These are phyloP conservation scores for Elgaria multicarinata DNA, from an alignment of 2,113 vertebrate species.

Conservation along the genomic window DNA sequence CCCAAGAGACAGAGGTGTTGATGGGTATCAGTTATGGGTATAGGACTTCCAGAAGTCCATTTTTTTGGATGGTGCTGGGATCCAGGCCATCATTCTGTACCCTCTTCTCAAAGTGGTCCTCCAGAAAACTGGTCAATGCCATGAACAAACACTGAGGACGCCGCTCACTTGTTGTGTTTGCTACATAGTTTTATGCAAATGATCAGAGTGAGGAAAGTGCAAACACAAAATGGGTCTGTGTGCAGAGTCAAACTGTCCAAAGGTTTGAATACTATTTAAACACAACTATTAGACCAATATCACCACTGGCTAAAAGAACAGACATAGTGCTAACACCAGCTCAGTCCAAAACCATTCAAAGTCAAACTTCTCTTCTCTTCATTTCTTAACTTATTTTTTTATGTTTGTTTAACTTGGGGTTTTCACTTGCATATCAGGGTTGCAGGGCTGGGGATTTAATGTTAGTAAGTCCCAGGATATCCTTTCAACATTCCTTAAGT, in stretches of 20 bases:
- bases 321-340: neutral
- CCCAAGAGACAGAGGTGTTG: neutral
- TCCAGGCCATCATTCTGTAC: neutral
- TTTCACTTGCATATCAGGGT: neutral
- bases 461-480: neutral
- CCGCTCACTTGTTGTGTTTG: neutral
- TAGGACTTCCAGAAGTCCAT: neutral
- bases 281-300: neutral
- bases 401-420: neutral
- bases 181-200: neutral
- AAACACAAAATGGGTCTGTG: neutral
- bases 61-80: neutral
- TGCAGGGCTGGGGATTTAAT: neutral
- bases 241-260: neutral
- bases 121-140: neutral
- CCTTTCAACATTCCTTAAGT: neutral
- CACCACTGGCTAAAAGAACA: neutral
- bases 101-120: neutral
- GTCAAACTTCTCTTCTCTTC: neutral
- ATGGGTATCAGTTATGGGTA: neutral
- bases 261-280: neutral
- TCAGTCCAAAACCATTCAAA: neutral
- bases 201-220: neutral
- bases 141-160: neutral
- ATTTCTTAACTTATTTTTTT: neutral